Conservation (phyloP, 1,140 invertebrate species). For the Brevipalpus yothersi region DNA sequence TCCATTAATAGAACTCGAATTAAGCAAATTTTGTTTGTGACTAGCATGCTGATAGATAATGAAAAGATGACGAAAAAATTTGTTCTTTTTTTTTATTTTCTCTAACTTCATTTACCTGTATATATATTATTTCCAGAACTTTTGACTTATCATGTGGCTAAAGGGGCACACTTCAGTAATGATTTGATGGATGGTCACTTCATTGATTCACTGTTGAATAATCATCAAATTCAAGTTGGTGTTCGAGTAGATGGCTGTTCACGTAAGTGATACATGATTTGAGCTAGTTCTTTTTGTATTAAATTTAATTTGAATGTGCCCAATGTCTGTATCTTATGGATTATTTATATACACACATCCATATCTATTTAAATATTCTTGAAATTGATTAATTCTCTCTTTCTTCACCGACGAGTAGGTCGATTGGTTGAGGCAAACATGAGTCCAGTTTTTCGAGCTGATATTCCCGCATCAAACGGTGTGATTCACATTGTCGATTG, state of each 20-base stretch:
- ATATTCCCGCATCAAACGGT: constrained; percentile 30
- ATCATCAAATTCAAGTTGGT: constrained; percentile 12
- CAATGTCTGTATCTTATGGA: too few relatives aligned
- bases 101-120: background rate
- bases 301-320: too few relatives aligned
- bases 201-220: constrained; percentile 12
- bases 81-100: background rate
- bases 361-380: background rate
- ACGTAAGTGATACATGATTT: constrained; percentile 8
- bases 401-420: constrained; percentile 6
- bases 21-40: too few relatives aligned
- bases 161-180: constrained; percentile 13
- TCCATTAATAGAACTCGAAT: too few relatives aligned
- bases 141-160: constrained; percentile 14
- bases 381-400: background rate
- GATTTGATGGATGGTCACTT: constrained; percentile 16
- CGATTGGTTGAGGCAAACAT: constrained; percentile 15
- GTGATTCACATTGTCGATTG: constrained; percentile 29
- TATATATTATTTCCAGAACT: constrained; percentile 10
- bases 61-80: background rate
- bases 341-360: too few relatives aligned
- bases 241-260: constrained; percentile 15
- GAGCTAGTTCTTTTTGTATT: too few relatives aligned
- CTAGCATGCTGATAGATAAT: background rate
- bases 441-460: constrained; percentile 16